A percentile compares a stretch with the other conserved stretches of the same genome.
Evolutionary conservation across 2,888 invertebrate genomes (phyloP).

Genomic region (Girardia tigrina): DNA sequence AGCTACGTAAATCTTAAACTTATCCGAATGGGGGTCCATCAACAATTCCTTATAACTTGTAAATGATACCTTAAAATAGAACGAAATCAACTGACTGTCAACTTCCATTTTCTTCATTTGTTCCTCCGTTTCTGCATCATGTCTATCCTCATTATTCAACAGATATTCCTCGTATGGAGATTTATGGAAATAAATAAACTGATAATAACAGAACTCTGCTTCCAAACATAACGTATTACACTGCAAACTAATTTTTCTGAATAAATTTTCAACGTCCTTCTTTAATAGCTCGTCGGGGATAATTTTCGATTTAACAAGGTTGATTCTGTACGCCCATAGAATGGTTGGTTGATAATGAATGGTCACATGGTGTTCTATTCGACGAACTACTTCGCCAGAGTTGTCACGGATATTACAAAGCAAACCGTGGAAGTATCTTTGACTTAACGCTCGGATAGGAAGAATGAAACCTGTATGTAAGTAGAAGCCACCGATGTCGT

Average conservation of each 20-base stretch:
- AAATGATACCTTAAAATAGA: not conserved
- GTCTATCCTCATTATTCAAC: not conserved
- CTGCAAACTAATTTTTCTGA: not conserved
- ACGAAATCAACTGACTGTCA: not conserved
- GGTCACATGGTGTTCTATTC: constrained; percentile 4
- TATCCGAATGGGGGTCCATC: not conserved
- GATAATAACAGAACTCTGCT: not conserved
- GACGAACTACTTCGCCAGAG: not conserved
- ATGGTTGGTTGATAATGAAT: not conserved
- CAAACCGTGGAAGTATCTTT: not conserved
- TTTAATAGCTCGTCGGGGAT: not conserved
- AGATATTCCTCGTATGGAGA: constrained; percentile 6
- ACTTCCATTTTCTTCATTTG: not conserved
- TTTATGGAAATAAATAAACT: not conserved
- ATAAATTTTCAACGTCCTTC: not conserved
- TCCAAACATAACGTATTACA: not conserved
- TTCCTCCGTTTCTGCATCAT: not conserved
- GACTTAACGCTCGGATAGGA: not conserved
- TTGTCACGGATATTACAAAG: not conserved
- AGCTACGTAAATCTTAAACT: not conserved
- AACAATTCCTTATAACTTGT: not conserved
- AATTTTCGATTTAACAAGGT: not conserved
- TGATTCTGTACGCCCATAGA: not conserved
- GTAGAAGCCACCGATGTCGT: constrained; percentile 10
- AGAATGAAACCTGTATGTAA: not conserved